Conservation (phyloP, 2,113 vertebrate species). For the Clarias magur region DNA sequence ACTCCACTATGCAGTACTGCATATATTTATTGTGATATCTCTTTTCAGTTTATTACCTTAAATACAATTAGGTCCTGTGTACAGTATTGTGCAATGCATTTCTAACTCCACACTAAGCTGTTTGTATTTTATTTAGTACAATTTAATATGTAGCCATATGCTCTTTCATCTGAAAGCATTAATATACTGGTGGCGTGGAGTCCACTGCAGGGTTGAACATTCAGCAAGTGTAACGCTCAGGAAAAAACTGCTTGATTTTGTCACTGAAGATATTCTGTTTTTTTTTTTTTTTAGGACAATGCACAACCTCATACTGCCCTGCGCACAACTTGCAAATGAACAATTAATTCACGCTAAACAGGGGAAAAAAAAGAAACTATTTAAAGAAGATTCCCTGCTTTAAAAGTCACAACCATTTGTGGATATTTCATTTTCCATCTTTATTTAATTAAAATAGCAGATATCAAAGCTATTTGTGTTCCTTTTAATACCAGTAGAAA, state of each 20-base stretch:
- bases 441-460: constrained; percentile 96
- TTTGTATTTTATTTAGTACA: neutral
- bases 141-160: neutral
- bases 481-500: constrained; percentile 86
- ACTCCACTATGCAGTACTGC: neutral
- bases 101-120: neutral
- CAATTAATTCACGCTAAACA: neutral
- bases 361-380: neutral
- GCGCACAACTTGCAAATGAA: no score
- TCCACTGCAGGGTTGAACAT: no score
- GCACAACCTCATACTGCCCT: no score
- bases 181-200: neutral
- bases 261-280: no score
- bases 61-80: neutral
- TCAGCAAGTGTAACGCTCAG: no score
- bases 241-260: no score
- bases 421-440: constrained; percentile 50
- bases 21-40: neutral
- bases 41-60: neutral
- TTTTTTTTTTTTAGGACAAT: no score
- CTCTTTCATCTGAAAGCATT: neutral
- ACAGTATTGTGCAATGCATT: neutral
- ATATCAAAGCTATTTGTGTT: constrained; percentile 80
- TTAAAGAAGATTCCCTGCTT: neutral
- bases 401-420: neutral